Evolutionary conservation across 2,888 invertebrate genomes (phyloP), one percentile per base, ranked within the genome.

Genomic region (Coenonympha glycerion): DNA sequence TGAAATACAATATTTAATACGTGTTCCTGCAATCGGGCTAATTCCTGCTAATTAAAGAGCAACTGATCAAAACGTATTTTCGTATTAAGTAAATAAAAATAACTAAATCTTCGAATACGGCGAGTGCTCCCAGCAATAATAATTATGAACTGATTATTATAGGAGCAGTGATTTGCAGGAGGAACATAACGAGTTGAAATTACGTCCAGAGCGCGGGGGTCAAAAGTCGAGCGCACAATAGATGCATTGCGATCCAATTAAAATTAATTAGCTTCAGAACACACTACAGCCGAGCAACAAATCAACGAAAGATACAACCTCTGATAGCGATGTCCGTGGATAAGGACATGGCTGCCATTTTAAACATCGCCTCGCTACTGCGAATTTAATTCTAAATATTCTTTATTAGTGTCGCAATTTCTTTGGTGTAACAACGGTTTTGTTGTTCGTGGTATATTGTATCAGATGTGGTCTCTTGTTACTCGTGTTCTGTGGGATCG

Each of bases 181-280:
- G 53, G 52, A 55, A 48, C 48, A 55, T 52, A 52, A 55, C 58
- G 41, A 61, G 61, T 57, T 61, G 59, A 61, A 62, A 63, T 61
- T 57, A 61, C 55, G 68, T 68, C 69, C 69, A 69, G 67, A 66
- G 71, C 66, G 66, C 63, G 64, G 66, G 68, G 74, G 75, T 75
- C 76, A 76, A 71, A 76, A 70, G 73, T 66, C 64, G 60, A 56
- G 61, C 61, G 58, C 59, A 66, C 67, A 69, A 69, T 67, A 68
- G 69, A 68, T 68, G 65, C 64, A 68, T 66, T 68, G 65, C 68
- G 62, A 65, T 67, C 82, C 83, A 84, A 84, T 84, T 84, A 84
- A 84, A 84, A 84, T 83, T 84, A 84, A 84, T 84, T 84, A 84
- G 81, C 74, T 73, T 69, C 79, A 70, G 81, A 79, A 83, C 75